These are phyloP conservation scores for Leptopterna dolabrata DNA, from an alignment of 2,888 invertebrate species.

Conservation along the genomic window DNA sequence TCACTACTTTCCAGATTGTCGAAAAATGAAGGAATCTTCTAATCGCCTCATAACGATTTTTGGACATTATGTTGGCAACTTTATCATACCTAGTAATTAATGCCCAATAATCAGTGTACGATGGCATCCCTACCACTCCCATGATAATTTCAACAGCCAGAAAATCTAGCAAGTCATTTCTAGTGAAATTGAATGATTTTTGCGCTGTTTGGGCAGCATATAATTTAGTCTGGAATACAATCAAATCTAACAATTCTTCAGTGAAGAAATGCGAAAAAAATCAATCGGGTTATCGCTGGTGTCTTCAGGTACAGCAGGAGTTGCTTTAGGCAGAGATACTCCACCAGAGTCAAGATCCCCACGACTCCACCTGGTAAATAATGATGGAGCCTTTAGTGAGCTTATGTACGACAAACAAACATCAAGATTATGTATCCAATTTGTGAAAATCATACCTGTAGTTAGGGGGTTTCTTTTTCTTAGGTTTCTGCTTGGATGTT, in stretches of 20 bases:
- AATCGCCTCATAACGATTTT: not conserved
- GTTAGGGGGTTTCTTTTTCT: too few species aligned
- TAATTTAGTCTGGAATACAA: too few species aligned
- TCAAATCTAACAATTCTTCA: too few species aligned
- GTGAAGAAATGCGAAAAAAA: too few species aligned
- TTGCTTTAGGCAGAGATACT: not conserved
- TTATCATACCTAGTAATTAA: not conserved
- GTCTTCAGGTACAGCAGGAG: not conserved
- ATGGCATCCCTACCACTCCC: slow-evolving; percentile 21
- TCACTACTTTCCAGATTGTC: not conserved
- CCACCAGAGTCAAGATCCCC: not conserved
- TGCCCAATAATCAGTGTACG: slow-evolving; percentile 19
- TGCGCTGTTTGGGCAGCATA: too few species aligned
- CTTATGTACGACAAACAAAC: too few species aligned
- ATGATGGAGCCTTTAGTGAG: not conserved
- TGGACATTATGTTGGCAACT: slow-evolving; percentile 28
- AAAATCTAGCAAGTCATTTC: not conserved
- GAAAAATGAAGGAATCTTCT: slow-evolving; percentile 3
- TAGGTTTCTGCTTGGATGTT: too few species aligned
- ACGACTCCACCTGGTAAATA: not conserved
- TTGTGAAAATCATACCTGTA: too few species aligned
- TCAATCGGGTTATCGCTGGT: not conserved
- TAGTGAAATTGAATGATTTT: not conserved
- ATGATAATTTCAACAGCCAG: not conserved
- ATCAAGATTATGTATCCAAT: too few species aligned